Evolutionary conservation across 2,888 invertebrate species (phyloP).

Genomic region (Syrista parreyssii): DNA sequence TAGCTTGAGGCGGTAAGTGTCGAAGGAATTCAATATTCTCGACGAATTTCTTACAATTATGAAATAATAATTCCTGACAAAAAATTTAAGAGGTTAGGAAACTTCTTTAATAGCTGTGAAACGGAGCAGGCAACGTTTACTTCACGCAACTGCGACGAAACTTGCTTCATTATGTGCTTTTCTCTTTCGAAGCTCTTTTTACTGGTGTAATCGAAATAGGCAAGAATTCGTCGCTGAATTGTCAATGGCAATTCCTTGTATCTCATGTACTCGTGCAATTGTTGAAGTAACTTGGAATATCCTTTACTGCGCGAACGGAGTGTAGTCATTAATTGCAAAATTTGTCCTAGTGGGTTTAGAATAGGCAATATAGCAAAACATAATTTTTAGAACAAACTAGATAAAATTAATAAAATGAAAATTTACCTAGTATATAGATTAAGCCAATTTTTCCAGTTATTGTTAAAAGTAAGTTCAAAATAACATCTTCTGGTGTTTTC

Average conservation of each 20-base stretch:
- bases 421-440: conserved; percentile 51
- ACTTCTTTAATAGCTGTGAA: background rate
- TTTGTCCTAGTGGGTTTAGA: conserved; percentile 37
- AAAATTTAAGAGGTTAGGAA: background rate
- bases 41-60: conserved; percentile 58
- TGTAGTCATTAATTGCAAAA: conserved; percentile 45
- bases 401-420: background rate
- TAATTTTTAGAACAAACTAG: background rate
- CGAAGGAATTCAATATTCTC: conserved; percentile 61
- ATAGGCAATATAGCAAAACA: background rate
- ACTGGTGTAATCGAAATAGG: conserved; percentile 63
- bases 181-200: conserved; percentile 63
- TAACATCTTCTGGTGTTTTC: conserved; percentile 51
- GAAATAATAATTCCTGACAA: conserved; percentile 59
- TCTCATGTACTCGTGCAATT: conserved; percentile 64
- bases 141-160: conserved; percentile 60
- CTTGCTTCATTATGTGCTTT: conserved; percentile 57
- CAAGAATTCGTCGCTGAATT: conserved; percentile 57
- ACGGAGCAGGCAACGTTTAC: conserved; percentile 27
- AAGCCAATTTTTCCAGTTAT: conserved; percentile 51
- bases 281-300: conserved; percentile 49
- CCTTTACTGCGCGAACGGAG: conserved; percentile 42
- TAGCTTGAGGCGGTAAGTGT: conserved; percentile 53
- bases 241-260: conserved; percentile 63
- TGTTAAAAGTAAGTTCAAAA: conserved; percentile 48